Conservation (phyloP, 2,888 invertebrate genomes). For the Eupithecia abbreviata region DNA sequence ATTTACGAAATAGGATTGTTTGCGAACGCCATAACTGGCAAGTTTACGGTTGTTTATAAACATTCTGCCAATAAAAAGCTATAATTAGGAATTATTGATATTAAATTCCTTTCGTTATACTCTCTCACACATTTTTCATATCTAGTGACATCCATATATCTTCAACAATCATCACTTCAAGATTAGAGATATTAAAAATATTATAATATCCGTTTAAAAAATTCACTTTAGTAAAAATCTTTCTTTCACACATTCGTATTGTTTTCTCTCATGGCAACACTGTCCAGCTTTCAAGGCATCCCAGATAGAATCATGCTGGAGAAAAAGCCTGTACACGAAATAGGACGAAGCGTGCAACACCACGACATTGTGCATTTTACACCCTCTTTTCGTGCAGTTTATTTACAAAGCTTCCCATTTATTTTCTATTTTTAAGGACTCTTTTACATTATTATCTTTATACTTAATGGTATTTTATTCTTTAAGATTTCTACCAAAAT, state of each 20-base stretch:
- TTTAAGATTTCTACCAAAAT: neutral
- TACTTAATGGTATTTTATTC: neutral
- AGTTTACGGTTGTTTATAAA: constrained; percentile 14
- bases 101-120: constrained; percentile 38
- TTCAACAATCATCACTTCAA: neutral
- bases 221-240: neutral
- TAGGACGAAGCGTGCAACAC: constrained; percentile 76
- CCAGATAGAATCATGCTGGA: constrained; percentile 71
- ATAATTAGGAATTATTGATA: constrained; percentile 41
- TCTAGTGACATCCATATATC: constrained; percentile 16
- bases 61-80: constrained; percentile 48
- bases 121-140: constrained; percentile 9
- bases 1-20: neutral
- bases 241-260: constrained; percentile 32
- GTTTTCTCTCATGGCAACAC: constrained; percentile 47
- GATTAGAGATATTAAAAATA: neutral
- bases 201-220: neutral
- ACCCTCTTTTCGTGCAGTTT: constrained; percentile 63
- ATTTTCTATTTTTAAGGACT: neutral
- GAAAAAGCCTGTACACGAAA: constrained; percentile 55
- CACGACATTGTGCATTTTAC: constrained; percentile 61
- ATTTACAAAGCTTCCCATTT: constrained; percentile 41
- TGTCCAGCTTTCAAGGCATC: constrained; percentile 66
- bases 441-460: neutral
- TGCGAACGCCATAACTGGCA: neutral